phyloP scores from a whole-genome alignment of 2,888 invertebrate genomes.

The Caradrina clavipalpis region DNA sequence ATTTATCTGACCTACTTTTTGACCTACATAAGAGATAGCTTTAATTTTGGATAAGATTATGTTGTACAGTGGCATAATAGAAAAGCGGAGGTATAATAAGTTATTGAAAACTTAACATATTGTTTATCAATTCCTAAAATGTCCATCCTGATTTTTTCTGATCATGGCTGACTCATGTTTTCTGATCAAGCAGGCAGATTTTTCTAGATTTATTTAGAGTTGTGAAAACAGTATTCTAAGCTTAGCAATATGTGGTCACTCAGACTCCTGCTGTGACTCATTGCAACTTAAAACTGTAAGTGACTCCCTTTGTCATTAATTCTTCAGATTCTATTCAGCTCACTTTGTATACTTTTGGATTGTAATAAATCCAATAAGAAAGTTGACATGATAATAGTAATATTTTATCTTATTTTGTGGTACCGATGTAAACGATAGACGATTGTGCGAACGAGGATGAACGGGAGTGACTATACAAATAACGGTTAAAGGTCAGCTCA shows the following conservation, averaged over 20 bases:
- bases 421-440: neutral
- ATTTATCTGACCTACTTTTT: slow-evolving; percentile 80
- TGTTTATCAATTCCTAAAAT: neutral
- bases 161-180: no score
- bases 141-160: no score
- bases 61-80: slow-evolving; percentile 5
- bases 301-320: neutral
- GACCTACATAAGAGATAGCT: slow-evolving; percentile 70
- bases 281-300: slow-evolving; percentile 2
- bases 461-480: neutral
- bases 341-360: neutral
- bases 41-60: slow-evolving; percentile 20
- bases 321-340: neutral
- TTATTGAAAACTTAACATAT: neutral
- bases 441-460: neutral
- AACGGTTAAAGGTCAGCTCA: neutral
- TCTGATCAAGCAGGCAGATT: neutral
- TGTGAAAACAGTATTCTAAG: neutral
- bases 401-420: neutral
- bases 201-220: neutral
- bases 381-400: no score
- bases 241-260: no score
- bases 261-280: neutral
- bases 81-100: neutral
- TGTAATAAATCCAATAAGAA: neutral